Conservation (phyloP, 53 echinoderm and acorn worm genomes). For the Luidia sarsii region DNA sequence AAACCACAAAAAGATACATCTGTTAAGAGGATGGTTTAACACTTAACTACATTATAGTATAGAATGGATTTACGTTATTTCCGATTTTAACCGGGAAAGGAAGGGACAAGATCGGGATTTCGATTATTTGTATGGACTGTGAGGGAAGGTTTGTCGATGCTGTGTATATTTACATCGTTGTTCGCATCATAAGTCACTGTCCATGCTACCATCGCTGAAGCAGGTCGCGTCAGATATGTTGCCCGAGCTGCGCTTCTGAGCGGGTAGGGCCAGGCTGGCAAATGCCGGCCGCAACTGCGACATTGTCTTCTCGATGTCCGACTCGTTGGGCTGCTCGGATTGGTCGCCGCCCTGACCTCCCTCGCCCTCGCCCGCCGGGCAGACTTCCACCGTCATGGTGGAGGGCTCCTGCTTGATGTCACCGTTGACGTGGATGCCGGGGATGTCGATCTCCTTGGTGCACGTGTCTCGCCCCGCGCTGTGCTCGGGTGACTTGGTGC, state of each 20-base stretch:
- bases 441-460: conserved; percentile 54
- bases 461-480: conserved; percentile 1
- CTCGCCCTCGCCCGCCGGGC: conserved; percentile 14
- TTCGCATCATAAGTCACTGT: conserved; percentile 66
- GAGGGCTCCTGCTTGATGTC: conserved; percentile 64
- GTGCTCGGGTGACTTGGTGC: conserved; percentile 2
- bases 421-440: conserved; percentile 77
- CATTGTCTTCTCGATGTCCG: conserved; percentile 39
- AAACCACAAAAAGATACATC: too few relatives aligned
- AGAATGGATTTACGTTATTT: too few relatives aligned
- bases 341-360: conserved; percentile 9
- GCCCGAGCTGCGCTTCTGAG: conserved; percentile 1
- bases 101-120: too few relatives aligned
- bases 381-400: conserved; percentile 29
- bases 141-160: too few relatives aligned
- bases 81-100: too few relatives aligned
- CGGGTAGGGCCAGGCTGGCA: conserved; percentile 18
- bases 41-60: too few relatives aligned
- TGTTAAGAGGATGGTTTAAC: too few relatives aligned
- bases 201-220: conserved; percentile 68
- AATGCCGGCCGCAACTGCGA: conserved; percentile 27
- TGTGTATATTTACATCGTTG: not conserved
- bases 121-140: too few relatives aligned
- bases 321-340: conserved; percentile 29
- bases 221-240: conserved; percentile 53